Evolutionary conservation across 2,797 vertebrate species (phyloP).

Genomic region (Cuniculus paca): DNA sequence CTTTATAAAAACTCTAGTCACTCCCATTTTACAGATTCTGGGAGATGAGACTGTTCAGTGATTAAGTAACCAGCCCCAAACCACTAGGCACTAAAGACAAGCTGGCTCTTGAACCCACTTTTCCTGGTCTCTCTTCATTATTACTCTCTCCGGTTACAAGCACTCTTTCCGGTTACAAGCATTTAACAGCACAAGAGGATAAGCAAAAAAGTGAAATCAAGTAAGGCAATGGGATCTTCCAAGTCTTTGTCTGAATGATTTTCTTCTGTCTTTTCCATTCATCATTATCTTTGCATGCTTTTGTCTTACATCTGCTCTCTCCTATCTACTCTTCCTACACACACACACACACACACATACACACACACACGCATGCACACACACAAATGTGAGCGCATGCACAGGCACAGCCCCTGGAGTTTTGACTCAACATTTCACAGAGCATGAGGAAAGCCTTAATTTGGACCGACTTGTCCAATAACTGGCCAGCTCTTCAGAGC

Average conservation of each 20-base stretch:
- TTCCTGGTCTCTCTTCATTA: not conserved
- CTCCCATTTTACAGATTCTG: slow-evolving; percentile 72
- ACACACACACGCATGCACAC: not conserved
- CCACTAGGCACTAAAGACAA: not conserved
- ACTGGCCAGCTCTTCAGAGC: not conserved
- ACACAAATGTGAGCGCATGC: not conserved
- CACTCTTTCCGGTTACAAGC: not conserved
- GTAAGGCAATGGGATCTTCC: not conserved
- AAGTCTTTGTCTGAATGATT: not conserved
- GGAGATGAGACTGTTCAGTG: slow-evolving; percentile 39
- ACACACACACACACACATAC: not conserved
- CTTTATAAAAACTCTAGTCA: not conserved
- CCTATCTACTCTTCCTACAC: rapidly evolving
- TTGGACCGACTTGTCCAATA: not conserved
- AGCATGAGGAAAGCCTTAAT: not conserved
- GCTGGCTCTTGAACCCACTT: not conserved
- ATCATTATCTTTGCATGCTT: not conserved
- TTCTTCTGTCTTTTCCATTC: not conserved
- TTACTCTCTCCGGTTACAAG: not conserved
- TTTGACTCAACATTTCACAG: not conserved
- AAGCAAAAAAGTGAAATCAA: not conserved
- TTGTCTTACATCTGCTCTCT: not conserved
- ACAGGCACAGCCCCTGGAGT: not conserved
- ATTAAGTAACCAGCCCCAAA: not conserved
- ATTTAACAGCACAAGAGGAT: not conserved